phyloP scores from a whole-genome alignment of 2,113 vertebrate genomes.

The Varanus salvator region DNA sequence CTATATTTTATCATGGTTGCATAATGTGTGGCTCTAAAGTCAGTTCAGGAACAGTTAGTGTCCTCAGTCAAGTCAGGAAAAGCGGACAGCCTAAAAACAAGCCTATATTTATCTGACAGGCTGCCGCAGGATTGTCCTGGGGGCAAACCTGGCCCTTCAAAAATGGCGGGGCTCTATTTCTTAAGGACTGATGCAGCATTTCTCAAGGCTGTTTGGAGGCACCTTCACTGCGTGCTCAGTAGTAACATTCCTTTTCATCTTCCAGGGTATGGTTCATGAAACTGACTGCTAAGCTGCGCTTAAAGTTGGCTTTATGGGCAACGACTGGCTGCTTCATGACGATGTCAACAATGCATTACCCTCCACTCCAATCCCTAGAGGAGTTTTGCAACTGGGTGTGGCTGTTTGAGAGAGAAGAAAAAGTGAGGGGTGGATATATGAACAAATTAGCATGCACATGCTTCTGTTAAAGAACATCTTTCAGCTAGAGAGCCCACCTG shows the following conservation, averaged over 20 bases:
- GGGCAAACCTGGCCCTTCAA: background rate
- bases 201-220: background rate
- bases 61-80: background rate
- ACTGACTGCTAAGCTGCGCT: background rate
- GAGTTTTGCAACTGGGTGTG: background rate
- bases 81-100: background rate
- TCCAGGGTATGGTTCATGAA: background rate
- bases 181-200: background rate
- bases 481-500: background rate
- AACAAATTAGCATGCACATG: background rate
- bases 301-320: background rate
- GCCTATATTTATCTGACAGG: conserved; percentile 7
- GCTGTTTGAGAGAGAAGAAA: background rate
- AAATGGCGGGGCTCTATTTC: background rate
- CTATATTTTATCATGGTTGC: conserved; percentile 64
- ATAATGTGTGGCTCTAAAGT: conserved; percentile 38
- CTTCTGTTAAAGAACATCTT: too few species aligned
- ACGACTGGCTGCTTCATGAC: background rate
- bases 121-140: background rate
- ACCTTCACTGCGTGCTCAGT: background rate
- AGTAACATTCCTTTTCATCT: background rate
- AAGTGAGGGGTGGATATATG: background rate
- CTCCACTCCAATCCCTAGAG: background rate
- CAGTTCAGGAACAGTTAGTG: conserved; percentile 50
- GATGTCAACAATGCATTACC: background rate